Percentiles rank a stretch among this genome's conserved stretches.
phyloP scores from a whole-genome alignment of 2,888 invertebrate genomes.

The Zaprionus bogoriensis region DNA sequence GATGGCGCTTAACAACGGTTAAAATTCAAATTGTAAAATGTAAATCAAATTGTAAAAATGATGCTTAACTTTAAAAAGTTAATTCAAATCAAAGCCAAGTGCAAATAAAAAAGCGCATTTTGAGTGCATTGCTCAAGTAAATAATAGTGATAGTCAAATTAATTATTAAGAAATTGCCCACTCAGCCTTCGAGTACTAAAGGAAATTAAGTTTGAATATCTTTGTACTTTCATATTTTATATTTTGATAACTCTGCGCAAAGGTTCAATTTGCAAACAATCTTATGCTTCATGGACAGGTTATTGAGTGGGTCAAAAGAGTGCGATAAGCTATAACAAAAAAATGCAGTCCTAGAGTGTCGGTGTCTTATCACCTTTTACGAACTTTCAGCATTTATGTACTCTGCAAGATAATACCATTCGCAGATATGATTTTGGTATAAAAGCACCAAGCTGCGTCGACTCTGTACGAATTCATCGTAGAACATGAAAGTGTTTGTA shows the following conservation, averaged over 20 bases:
- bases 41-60: not conserved
- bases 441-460: not conserved
- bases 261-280: not conserved
- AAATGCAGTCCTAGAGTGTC: not conserved
- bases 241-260: not conserved
- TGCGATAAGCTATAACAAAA: not conserved
- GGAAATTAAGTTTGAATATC: conserved; percentile 1
- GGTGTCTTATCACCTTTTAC: not conserved
- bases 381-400: not conserved
- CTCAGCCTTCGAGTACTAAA: not conserved
- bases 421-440: conserved; percentile 6
- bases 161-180: too few species aligned
- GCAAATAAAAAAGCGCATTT: too few species aligned
- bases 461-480: conserved; percentile 2
- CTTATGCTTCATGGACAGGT: not conserved
- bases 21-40: not conserved
- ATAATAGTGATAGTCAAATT: too few species aligned
- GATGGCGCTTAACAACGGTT: conserved; percentile 4
- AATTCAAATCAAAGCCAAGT: too few species aligned
- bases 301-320: conserved; percentile 12
- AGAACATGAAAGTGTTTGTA: conserved; percentile 8
- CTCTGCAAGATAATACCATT: not conserved
- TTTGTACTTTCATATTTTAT: not conserved
- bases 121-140: too few species aligned
- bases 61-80: too few species aligned